Percentiles rank a stretch among this genome's conserved stretches.
These are phyloP conservation scores for Nephrotoma flavescens DNA, from an alignment of 2,888 invertebrate genomes.

Conservation along the genomic window DNA sequence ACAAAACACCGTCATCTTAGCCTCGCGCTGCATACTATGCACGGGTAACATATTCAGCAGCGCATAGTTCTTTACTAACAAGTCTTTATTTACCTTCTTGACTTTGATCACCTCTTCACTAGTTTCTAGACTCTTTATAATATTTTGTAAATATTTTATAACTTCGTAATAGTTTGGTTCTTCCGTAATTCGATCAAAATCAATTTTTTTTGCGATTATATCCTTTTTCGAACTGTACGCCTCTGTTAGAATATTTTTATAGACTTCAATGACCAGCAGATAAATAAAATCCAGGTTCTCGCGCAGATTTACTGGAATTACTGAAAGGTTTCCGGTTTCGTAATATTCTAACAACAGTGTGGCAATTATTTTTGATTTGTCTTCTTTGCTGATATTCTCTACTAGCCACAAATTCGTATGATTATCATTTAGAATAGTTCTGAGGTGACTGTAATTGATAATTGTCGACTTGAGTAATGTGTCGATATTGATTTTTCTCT, in stretches of 20 bases:
- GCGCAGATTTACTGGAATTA: conserved; percentile 7
- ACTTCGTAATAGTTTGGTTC: not conserved
- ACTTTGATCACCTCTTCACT: not conserved
- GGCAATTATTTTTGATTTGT: conserved; percentile 18
- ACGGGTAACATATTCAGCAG: not conserved
- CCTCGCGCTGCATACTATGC: not conserved
- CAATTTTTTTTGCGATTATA: not conserved
- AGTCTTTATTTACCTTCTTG: not conserved
- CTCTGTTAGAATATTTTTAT: conserved; percentile 15
- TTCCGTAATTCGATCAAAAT: not conserved
- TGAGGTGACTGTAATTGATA: conserved; percentile 15
- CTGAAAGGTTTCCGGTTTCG: conserved; percentile 5
- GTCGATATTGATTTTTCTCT: conserved; percentile 13
- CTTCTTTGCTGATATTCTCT: conserved; percentile 16
- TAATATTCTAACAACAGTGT: conserved; percentile 9
- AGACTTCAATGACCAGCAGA: conserved; percentile 17
- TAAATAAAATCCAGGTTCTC: conserved; percentile 22
- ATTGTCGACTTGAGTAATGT: conserved; percentile 13
- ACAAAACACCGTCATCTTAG: not conserved
- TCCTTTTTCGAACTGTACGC: not conserved
- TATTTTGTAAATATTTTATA: not conserved
- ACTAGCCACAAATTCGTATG: conserved; percentile 17
- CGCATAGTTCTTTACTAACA: not conserved
- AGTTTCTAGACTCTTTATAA: not conserved
- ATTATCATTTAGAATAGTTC: conserved; percentile 14